These are phyloP conservation scores for Maniola hyperantus DNA, from an alignment of 2,888 invertebrate genomes.

Conservation along the genomic window DNA sequence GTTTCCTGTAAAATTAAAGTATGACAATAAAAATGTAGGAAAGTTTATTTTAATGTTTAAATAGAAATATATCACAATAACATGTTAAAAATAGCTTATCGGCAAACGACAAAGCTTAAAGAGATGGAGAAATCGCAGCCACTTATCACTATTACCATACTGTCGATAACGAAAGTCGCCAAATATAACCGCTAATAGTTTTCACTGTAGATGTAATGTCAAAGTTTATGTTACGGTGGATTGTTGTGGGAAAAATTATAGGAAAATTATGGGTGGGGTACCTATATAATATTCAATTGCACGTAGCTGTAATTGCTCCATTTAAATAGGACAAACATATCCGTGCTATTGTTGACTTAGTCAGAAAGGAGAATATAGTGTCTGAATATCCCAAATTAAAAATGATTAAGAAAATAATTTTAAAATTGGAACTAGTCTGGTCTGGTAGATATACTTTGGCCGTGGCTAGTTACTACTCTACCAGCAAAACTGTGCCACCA, in stretches of 20 bases:
- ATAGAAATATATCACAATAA: too few species aligned
- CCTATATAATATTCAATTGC: neutral
- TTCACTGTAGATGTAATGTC: neutral
- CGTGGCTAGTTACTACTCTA: too few species aligned
- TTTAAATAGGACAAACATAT: neutral
- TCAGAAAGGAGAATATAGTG: too few species aligned
- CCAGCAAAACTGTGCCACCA: too few species aligned
- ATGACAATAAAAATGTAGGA: neutral
- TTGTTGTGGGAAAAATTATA: neutral
- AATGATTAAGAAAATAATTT: too few species aligned
- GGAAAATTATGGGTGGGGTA: neutral
- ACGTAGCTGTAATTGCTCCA: neutral
- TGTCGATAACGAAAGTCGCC: neutral
- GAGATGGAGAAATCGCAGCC: constrained; percentile 1
- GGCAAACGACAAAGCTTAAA: neutral
- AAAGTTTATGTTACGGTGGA: neutral
- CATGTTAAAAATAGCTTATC: neutral
- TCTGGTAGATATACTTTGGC: too few species aligned
- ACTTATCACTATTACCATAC: constrained; percentile 9
- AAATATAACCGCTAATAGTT: constrained; percentile 1
- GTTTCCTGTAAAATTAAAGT: too few species aligned
- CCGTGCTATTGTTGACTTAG: too few species aligned
- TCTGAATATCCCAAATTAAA: too few species aligned
- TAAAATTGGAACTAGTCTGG: too few species aligned
- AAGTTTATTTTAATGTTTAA: too few species aligned